phyloP scores from a whole-genome alignment of 2,888 invertebrate genomes.

The Acanthococcus lagerstroemiae region DNA sequence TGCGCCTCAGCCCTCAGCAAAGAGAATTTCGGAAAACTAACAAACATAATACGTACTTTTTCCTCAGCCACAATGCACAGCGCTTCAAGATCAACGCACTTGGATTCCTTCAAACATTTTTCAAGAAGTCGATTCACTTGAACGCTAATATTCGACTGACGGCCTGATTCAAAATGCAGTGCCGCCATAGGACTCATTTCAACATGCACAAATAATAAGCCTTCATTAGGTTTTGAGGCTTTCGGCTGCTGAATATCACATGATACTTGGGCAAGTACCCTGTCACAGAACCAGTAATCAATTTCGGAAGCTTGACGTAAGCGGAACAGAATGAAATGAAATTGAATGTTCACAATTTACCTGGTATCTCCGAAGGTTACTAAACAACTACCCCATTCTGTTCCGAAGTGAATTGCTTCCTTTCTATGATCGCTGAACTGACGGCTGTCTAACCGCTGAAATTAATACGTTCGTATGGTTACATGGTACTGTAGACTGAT shows the following conservation, averaged over 20 bases:
- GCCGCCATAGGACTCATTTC: constrained; percentile 80
- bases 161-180: constrained; percentile 68
- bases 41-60: constrained; percentile 51
- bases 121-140: constrained; percentile 72
- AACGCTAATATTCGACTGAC: constrained; percentile 60
- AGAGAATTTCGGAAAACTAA: no score
- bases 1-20: no score
- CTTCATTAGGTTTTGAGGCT: constrained; percentile 77
- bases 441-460: constrained; percentile 69
- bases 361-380: constrained; percentile 69
- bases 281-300: constrained; percentile 40
- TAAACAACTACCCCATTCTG: constrained; percentile 72
- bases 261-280: constrained; percentile 76
- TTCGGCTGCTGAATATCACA: constrained; percentile 80
- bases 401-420: constrained; percentile 62
- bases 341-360: constrained; percentile 43
- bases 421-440: constrained; percentile 61
- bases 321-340: neutral
- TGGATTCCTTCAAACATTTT: constrained; percentile 80
- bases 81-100: constrained; percentile 84
- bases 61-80: constrained; percentile 88
- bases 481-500: no score
- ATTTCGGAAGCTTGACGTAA: neutral
- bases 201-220: constrained; percentile 71
- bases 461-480: no score